These are phyloP conservation scores for Trachelus troglodyta DNA, from an alignment of 2,888 invertebrate species.

Conservation along the genomic window DNA sequence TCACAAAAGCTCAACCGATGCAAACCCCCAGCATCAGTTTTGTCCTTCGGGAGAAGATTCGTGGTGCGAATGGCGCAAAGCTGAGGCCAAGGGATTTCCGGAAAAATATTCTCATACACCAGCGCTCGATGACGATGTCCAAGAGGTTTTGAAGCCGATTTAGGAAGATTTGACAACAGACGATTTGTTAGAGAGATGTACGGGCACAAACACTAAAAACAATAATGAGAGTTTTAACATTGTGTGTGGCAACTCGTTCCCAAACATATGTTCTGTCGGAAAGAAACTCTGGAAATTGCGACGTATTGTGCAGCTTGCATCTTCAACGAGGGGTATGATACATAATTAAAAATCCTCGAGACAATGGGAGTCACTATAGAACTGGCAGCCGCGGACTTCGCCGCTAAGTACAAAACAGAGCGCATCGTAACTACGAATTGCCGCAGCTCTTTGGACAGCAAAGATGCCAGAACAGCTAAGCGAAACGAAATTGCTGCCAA, in stretches of 20 bases:
- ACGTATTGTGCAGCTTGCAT: conserved; percentile 21
- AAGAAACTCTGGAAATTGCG: conserved; percentile 19
- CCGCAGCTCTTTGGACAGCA: conserved; percentile 19
- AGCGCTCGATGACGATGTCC: too few species aligned
- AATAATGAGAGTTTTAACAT: conserved; percentile 28
- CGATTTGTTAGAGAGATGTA: conserved; percentile 23
- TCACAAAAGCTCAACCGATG: too few species aligned
- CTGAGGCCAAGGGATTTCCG: too few species aligned
- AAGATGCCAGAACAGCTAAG: conserved; percentile 22
- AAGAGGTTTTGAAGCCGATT: too few species aligned
- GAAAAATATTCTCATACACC: too few species aligned
- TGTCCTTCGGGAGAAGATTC: too few species aligned
- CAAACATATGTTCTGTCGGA: conserved; percentile 25
- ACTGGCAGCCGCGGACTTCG: conserved; percentile 18
- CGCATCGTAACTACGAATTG: conserved; percentile 22
- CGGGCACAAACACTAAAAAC: conserved; percentile 30
- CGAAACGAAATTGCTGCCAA: too few species aligned
- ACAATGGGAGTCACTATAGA: conserved; percentile 28
- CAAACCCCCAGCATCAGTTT: too few species aligned
- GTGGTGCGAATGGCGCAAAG: too few species aligned
- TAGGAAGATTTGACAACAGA: too few species aligned
- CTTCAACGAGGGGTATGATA: conserved; percentile 26
- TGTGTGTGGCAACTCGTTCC: conserved; percentile 28
- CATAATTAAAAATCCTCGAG: conserved; percentile 29
- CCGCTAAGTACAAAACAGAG: conserved; percentile 16